Evolutionary conservation across 1,140 invertebrate genomes (phyloP).

Genomic region (Drosophila leontia): DNA sequence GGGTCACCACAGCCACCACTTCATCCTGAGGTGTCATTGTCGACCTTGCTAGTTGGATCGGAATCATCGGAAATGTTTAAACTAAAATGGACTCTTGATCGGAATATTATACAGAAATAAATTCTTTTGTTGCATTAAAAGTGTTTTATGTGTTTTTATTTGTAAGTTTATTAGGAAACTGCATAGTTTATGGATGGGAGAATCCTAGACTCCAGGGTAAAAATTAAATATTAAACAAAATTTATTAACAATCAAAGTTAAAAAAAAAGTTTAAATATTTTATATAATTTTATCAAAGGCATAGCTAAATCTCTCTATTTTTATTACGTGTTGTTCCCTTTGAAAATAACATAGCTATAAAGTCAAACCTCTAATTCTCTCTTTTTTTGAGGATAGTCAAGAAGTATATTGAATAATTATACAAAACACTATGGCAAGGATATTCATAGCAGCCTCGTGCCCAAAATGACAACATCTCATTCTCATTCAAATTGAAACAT

Average conservation of each 20-base stretch:
- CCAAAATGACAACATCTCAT: not conserved
- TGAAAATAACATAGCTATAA: not conserved
- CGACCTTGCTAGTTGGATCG: not conserved
- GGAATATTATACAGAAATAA: not conserved
- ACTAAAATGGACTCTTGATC: not conserved
- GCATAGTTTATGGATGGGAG: not conserved
- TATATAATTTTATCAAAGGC: not conserved
- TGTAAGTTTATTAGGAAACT: not conserved
- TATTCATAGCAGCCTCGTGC: not conserved
- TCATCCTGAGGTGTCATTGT: not conserved
- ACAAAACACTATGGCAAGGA: too few species aligned
- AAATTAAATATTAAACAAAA: not conserved
- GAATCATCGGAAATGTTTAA: not conserved
- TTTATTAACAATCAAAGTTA: not conserved
- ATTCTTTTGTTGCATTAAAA: conserved; percentile 1
- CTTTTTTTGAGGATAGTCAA: not conserved
- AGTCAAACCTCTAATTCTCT: not conserved
- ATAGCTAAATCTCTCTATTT: fast-evolving
- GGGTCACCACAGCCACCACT: not conserved
- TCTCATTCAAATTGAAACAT: conserved; percentile 15
- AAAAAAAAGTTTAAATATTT: not conserved
- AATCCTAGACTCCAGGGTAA: not conserved
- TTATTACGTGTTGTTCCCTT: not conserved
- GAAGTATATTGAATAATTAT: not conserved
- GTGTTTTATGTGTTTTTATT: not conserved